Evolutionary conservation across 2,797 vertebrate genomes (phyloP).

Genomic region (Podargus strigoides): DNA sequence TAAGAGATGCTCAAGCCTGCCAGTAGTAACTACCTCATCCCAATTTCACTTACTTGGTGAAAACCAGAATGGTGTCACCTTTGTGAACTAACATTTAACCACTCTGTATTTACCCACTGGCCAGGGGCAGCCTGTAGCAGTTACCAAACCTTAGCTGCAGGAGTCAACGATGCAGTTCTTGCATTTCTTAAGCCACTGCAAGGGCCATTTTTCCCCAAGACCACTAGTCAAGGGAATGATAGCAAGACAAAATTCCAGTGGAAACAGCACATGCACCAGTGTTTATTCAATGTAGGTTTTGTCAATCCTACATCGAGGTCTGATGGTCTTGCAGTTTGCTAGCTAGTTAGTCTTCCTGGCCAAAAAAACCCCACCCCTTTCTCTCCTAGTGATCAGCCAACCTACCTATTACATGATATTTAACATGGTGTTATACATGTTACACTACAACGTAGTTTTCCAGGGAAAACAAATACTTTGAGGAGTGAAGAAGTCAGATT

Average conservation of each 20-base stretch:
- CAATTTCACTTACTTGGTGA: neutral
- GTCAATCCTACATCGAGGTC: neutral
- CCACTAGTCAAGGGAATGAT: neutral
- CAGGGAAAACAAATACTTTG: neutral
- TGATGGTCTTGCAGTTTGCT: neutral
- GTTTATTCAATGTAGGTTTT: neutral
- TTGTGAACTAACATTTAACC: neutral
- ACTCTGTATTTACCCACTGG: neutral
- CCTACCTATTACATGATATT: neutral
- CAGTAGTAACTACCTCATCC: neutral
- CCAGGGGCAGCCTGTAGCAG: neutral
- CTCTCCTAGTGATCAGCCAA: neutral
- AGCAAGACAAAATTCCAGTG: neutral
- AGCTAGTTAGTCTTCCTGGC: neutral
- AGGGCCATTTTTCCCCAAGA: neutral
- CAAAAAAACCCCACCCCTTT: neutral
- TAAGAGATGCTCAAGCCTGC: neutral
- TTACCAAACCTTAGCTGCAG: neutral
- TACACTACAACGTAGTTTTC: neutral
- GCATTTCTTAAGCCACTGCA: neutral
- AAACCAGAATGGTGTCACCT: neutral
- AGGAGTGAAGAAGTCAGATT: constrained; percentile 24
- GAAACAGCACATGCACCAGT: neutral
- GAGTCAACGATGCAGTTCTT: neutral
- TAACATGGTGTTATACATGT: neutral